Base-by-base conservation (phyloP, 2,888 invertebrate genomes). In the Brenthis daphne region DNA sequence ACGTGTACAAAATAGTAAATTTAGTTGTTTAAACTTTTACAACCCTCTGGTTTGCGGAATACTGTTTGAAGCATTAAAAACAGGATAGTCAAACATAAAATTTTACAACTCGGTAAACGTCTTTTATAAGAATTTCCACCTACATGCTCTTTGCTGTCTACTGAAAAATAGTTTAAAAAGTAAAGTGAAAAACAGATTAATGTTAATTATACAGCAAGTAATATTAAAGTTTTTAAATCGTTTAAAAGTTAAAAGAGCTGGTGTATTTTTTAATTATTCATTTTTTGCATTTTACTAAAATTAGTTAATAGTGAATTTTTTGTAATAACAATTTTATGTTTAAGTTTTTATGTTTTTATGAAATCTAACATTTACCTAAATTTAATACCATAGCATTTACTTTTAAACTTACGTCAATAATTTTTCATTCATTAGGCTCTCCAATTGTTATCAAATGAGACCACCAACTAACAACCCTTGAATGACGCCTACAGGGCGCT, bases 381-480 rank as follows among this genome's bases (percentile, higher is more conserved):
- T 37, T 14, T 14, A 51, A n/a, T 29, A 29, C 29, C 29, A 14
- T 14, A 53, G 16, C n/a, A 6, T 53, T 14, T 0, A 53, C 16
- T 16, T 16, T 53, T 53, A 53, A 53, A 53, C n/a, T 16, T 53
- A 4, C 3, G n/a, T 16, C n/a, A 53, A 16, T 53, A 20, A 37
- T 24, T 37, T 43, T 63, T 50, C 53, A 54, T 54, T 63, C 63
- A 63, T 54, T 43, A 43, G 0, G 13, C 13, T 63, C 20, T 37
- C 13, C 57, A 55, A 65, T 65, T 64, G 47, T 51, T 24, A 37
- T 11, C 57, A 64, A 63, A 71, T 65, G 20, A 72, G 77, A 78
- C 77, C 77, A 78, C 77, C 77, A 76, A 72, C 75, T 72, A 65
- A 74, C 67, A 65, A 48, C 55, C 51, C 65, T 54, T 68, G 2